phyloP scores from a whole-genome alignment of 1,140 invertebrate genomes.

The Drosophila busckii region DNA sequence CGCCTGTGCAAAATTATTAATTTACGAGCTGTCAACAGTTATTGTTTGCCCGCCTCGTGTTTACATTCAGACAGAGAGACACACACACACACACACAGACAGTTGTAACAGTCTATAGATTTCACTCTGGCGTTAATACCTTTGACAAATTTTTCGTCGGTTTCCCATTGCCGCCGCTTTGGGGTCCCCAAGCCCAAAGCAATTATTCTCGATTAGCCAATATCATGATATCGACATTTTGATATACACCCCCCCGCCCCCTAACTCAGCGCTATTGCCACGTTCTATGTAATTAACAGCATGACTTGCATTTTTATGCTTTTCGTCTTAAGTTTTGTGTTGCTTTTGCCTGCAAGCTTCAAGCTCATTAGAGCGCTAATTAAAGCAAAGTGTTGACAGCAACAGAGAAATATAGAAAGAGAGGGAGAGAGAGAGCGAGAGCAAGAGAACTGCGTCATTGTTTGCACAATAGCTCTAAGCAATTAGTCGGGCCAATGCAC shows the following conservation, averaged over 20 bases:
- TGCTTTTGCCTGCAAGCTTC: constrained; percentile 14
- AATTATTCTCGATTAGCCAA: constrained; percentile 72
- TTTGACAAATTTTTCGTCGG: constrained; percentile 67
- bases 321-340: constrained; percentile 31
- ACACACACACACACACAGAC: background rate
- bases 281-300: constrained; percentile 61
- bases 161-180: too few species aligned
- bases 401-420: too few species aligned
- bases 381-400: constrained; percentile 61
- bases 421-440: too few species aligned
- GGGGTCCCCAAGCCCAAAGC: too few species aligned
- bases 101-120: constrained; percentile 1
- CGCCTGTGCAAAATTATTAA: constrained; percentile 65
- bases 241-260: too few species aligned
- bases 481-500: constrained; percentile 48
- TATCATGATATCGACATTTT: constrained; percentile 45
- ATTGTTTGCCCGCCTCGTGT: constrained; percentile 59
- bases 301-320: constrained; percentile 45
- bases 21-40: constrained; percentile 77
- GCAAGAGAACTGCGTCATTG: constrained; percentile 56
- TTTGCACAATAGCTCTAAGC: constrained; percentile 66
- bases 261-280: background rate
- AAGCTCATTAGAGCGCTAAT: constrained; percentile 66
- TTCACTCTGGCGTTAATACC: constrained; percentile 46
- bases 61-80: constrained; percentile 54